A percentile compares a stretch with the other conserved stretches of the same genome.
phyloP scores from a whole-genome alignment of 2,888 invertebrate genomes.

The Darwinula stevensoni region DNA sequence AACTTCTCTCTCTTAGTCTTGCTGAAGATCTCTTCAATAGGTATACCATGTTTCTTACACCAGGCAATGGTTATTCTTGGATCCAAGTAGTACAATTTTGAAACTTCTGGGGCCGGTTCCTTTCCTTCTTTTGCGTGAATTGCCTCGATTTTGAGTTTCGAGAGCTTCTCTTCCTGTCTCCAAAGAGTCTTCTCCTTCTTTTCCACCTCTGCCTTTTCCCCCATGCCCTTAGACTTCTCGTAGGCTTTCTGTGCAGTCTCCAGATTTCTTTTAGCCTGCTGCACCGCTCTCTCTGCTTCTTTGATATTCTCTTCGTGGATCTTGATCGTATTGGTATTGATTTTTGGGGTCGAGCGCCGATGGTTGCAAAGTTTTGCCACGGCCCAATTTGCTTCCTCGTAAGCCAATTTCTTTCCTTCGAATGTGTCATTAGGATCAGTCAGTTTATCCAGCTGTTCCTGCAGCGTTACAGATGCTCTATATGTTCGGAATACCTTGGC shows the following conservation, averaged over 20 bases:
- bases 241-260: constrained; percentile 47
- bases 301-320: constrained; percentile 82
- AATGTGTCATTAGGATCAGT: constrained; percentile 46
- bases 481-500: constrained; percentile 99
- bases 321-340: constrained; percentile 90
- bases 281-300: constrained; percentile 50
- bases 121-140: constrained; percentile 98
- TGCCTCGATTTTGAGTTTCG: constrained; percentile 74
- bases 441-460: constrained; percentile 75
- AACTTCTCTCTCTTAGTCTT: constrained; percentile 98
- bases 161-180: constrained; percentile 58
- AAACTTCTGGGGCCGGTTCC: constrained; percentile 90
- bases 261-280: constrained; percentile 49
- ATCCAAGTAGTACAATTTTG: constrained; percentile 96
- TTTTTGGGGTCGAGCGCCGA: constrained; percentile 95
- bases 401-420: constrained; percentile 54
- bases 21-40: constrained; percentile 95
- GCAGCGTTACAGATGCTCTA: constrained; percentile 94
- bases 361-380: constrained; percentile 99
- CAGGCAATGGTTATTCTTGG: constrained; percentile 95
- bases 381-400: constrained; percentile 90
- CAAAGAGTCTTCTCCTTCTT: constrained; percentile 68
- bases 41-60: constrained; percentile 91
- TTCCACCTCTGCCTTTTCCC: constrained; percentile 26
- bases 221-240: constrained; percentile 33